Evolutionary conservation across 1,140 invertebrate genomes (phyloP).

Genomic region (Pristionchus pacificus): DNA sequence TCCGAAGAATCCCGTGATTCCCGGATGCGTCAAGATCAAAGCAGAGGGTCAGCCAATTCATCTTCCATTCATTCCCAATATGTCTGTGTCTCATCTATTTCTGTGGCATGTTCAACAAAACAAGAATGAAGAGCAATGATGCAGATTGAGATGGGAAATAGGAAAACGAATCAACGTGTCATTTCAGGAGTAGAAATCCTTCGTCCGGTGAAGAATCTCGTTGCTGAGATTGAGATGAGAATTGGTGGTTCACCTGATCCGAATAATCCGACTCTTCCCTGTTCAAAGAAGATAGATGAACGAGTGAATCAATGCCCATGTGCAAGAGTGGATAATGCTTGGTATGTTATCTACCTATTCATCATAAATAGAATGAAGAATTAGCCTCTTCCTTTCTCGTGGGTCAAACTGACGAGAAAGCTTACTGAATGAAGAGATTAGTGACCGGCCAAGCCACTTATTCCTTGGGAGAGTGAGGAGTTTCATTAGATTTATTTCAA

Average conservation of each 20-base stretch:
- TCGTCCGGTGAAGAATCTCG: conserved; percentile 50
- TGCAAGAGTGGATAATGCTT: conserved; percentile 54
- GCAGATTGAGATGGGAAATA: too few species aligned
- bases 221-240: conserved; percentile 56
- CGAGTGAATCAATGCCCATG: conserved; percentile 57
- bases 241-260: conserved; percentile 57
- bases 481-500: too few species aligned
- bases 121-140: too few species aligned
- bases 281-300: conserved; percentile 56
- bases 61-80: background rate
- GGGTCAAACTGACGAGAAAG: too few species aligned
- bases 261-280: conserved; percentile 55
- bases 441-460: too few species aligned
- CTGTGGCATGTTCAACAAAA: too few species aligned
- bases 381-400: background rate
- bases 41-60: conserved; percentile 44
- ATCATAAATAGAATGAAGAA: background rate
- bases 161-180: too few species aligned
- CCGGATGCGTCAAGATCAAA: conserved; percentile 57
- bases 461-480: too few species aligned
- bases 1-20: conserved; percentile 56
- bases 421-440: too few species aligned
- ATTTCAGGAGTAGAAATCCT: conserved; percentile 50
- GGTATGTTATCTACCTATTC: conserved; percentile 28
- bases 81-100: background rate